A percentile compares a stretch with the other conserved stretches of the same genome.
These are phyloP conservation scores for Phyllotreta striolata DNA, from an alignment of 2,888 invertebrate genomes.

Conservation along the genomic window DNA sequence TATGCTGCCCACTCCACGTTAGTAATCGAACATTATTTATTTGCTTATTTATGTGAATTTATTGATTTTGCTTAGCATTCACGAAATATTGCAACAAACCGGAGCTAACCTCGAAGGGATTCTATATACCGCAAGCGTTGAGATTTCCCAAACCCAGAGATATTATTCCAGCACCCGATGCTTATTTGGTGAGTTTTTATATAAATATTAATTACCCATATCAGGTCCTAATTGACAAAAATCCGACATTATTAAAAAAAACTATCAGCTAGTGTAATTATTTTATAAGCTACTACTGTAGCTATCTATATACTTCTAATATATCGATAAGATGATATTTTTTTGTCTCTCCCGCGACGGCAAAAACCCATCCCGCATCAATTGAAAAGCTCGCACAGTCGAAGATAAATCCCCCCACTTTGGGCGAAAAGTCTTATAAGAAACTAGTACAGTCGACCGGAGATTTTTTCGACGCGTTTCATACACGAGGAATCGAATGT, in stretches of 20 bases:
- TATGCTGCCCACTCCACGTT: neutral
- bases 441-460: neutral
- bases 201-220: too few relatives aligned
- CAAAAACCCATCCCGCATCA: neutral
- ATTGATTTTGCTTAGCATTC: constrained; percentile 39
- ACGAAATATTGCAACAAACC: constrained; percentile 36
- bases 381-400: neutral
- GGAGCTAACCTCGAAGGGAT: constrained; percentile 27
- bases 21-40: constrained; percentile 1
- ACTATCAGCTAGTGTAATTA: too few relatives aligned
- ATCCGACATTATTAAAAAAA: too few relatives aligned
- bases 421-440: constrained; percentile 1
- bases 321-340: too few relatives aligned
- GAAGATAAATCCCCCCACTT: constrained; percentile 4
- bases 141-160: constrained; percentile 37
- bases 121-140: constrained; percentile 29
- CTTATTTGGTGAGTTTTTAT: constrained; percentile 47
- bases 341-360: neutral
- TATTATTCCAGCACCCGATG: constrained; percentile 48
- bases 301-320: too few relatives aligned
- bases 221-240: too few relatives aligned
- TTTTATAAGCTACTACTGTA: too few relatives aligned
- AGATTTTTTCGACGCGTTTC: neutral
- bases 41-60: neutral
- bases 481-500: neutral